Conservation (phyloP, 2,888 invertebrate genomes). For the Melanargia galathea region DNA sequence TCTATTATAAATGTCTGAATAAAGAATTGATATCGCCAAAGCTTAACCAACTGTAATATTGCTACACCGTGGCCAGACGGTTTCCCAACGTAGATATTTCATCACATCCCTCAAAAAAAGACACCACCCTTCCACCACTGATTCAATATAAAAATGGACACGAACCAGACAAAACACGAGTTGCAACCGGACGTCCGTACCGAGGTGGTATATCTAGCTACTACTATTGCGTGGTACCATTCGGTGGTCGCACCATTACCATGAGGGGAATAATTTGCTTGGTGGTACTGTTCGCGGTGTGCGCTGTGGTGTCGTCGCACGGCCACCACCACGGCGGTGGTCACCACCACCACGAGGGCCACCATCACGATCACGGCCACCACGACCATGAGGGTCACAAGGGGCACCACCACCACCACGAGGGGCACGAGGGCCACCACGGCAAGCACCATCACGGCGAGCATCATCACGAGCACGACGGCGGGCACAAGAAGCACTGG, state of each 20-base stretch:
- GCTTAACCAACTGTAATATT: not conserved
- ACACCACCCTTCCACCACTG: constrained; percentile 6
- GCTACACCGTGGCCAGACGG: not conserved
- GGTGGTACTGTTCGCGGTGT: constrained; percentile 48
- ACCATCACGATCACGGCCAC: constrained; percentile 87
- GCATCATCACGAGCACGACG: constrained; percentile 88
- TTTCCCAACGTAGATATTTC: constrained; percentile 14
- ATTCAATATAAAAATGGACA: constrained; percentile 14
- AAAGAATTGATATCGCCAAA: no score
- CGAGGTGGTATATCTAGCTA: not conserved
- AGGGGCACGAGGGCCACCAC: constrained; percentile 88
- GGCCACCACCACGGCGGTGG: constrained; percentile 83
- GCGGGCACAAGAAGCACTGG: constrained; percentile 91
- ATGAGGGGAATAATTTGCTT: not conserved
- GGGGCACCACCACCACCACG: constrained; percentile 88
- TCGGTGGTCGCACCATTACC: not conserved
- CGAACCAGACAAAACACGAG: constrained; percentile 40
- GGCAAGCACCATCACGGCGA: constrained; percentile 89
- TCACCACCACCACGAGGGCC: constrained; percentile 84
- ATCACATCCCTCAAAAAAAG: constrained; percentile 1
- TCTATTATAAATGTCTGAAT: no score
- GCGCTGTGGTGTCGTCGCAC: constrained; percentile 72
- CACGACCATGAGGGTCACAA: constrained; percentile 90
- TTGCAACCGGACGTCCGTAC: constrained; percentile 68
- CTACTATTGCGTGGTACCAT: not conserved